Percentiles rank a stretch among this genome's conserved stretches.
phyloP scores from a whole-genome alignment of 2,113 vertebrate species.

The Pollachius pollachius region DNA sequence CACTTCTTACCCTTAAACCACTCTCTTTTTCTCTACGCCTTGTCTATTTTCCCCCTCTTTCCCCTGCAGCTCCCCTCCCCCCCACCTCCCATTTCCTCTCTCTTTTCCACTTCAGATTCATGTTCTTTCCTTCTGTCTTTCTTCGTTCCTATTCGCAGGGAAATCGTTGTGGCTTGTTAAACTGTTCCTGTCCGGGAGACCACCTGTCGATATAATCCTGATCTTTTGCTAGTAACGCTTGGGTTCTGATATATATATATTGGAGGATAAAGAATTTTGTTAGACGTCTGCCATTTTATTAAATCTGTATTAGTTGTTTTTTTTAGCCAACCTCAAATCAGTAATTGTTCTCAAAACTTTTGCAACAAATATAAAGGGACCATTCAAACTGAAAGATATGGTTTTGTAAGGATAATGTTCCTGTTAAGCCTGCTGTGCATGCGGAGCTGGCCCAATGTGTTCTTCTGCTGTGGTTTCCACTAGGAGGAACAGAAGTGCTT shows the following conservation, averaged over 20 bases:
- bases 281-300: too few relatives aligned
- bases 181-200: too few relatives aligned
- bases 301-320: too few relatives aligned
- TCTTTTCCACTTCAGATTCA: neutral
- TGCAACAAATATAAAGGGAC: too few relatives aligned
- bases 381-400: neutral
- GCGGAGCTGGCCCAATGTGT: neutral
- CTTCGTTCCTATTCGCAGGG: too few relatives aligned
- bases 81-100: constrained; percentile 1
- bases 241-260: too few relatives aligned
- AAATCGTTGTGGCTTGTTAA: too few relatives aligned
- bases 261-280: too few relatives aligned
- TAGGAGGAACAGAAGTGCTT: constrained; percentile 87
- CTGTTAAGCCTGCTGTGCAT: neutral
- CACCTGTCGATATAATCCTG: too few relatives aligned
- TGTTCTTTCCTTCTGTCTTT: neutral
- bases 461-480: neutral
- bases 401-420: neutral
- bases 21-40: neutral
- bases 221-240: too few relatives aligned
- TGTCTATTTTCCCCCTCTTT: neutral
- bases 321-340: too few relatives aligned
- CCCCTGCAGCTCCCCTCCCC: neutral
- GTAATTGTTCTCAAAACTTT: too few relatives aligned
- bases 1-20: neutral